A percentile compares a stretch with the other conserved stretches of the same genome.
These are phyloP conservation scores for Centrocercus urophasianus DNA, from an alignment of 2,113 vertebrate genomes.

Conservation along the genomic window DNA sequence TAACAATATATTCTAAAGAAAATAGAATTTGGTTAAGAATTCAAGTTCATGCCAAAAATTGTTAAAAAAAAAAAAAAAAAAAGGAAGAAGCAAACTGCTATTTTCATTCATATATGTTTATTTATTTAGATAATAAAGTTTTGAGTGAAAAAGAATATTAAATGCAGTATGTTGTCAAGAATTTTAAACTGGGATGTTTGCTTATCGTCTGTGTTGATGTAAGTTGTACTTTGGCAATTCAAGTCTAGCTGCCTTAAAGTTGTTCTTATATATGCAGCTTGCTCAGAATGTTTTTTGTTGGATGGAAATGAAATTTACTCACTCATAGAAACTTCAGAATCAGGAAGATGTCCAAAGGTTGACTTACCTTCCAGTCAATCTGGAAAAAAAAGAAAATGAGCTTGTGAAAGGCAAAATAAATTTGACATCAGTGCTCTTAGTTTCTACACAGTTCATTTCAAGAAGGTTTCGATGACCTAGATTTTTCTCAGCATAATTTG, in stretches of 20 bases:
- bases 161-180: background rate
- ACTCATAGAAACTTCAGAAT: background rate
- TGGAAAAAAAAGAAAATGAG: background rate
- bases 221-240: background rate
- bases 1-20: background rate
- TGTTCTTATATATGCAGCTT: background rate
- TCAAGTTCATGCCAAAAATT: background rate
- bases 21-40: background rate
- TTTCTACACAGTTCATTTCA: slow-evolving; percentile 33
- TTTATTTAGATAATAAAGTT: background rate
- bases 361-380: slow-evolving; percentile 14
- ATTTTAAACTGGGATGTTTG: background rate
- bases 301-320: background rate
- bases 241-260: background rate
- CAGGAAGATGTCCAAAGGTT: background rate
- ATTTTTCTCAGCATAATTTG: slow-evolving; percentile 51
- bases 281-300: slow-evolving; percentile 13
- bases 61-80: background rate
- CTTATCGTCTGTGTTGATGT: background rate
- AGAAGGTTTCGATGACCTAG: slow-evolving; percentile 36
- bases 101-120: background rate
- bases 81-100: background rate
- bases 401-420: background rate
- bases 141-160: background rate
- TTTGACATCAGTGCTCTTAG: background rate